A percentile compares a stretch with the other conserved stretches of the same genome.
Evolutionary conservation across 1,140 invertebrate genomes (phyloP).

Genomic region (Spodoptera frugiperda): DNA sequence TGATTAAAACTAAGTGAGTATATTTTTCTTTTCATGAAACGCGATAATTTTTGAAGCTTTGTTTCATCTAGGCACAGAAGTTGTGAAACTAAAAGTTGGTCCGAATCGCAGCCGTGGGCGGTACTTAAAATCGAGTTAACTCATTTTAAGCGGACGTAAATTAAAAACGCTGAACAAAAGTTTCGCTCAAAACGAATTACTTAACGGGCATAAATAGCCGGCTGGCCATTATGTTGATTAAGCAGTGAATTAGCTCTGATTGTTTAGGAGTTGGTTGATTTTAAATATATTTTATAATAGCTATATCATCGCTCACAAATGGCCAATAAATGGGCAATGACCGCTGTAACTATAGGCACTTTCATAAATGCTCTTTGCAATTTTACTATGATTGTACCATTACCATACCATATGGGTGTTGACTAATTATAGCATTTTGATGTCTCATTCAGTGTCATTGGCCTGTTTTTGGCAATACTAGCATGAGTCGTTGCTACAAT

Average conservation of each 20-base stretch:
- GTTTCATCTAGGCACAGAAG: conserved; percentile 23
- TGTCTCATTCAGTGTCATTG: no score
- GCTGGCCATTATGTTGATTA: conserved; percentile 26
- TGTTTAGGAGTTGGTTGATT: background rate
- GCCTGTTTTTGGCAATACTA: no score
- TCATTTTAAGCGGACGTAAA: conserved; percentile 31
- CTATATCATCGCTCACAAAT: background rate
- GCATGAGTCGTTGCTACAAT: no score
- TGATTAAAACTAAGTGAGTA: background rate
- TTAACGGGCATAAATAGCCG: conserved; percentile 13
- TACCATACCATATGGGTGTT: no score
- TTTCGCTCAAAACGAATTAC: conserved; percentile 7
- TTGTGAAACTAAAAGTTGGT: conserved; percentile 34
- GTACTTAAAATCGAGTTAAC: conserved; percentile 45
- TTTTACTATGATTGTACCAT: no score
- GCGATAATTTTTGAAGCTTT: conserved; percentile 14
- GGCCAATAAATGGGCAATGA: background rate
- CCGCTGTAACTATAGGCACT: background rate
- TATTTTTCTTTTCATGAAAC: background rate
- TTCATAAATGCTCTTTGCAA: background rate
- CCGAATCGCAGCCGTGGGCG: conserved; percentile 23
- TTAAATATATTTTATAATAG: background rate
- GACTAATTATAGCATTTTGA: no score
- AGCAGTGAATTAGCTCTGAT: background rate
- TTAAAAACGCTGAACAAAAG: conserved; percentile 40